These are phyloP conservation scores for Morone saxatilis DNA, from an alignment of 2,113 vertebrate genomes.

Conservation along the genomic window DNA sequence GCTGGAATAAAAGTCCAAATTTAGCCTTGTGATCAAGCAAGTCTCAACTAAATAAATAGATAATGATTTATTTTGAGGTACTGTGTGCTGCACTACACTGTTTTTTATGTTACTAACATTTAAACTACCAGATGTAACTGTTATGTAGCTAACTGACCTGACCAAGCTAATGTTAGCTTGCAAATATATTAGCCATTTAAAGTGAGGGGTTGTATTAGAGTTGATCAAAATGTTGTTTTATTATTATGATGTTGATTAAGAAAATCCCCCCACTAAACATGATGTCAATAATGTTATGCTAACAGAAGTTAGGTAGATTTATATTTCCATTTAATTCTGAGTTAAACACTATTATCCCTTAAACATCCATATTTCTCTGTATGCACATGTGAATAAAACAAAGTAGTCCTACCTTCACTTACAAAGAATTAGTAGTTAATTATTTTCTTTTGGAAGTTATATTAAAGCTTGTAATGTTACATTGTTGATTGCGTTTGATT, in stretches of 20 bases:
- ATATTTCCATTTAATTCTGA: too few relatives aligned
- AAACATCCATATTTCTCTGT: background rate
- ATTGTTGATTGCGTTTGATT: too few relatives aligned
- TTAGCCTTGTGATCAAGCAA: too few relatives aligned
- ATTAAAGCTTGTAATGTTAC: background rate
- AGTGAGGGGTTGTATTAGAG: background rate
- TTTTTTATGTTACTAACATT: background rate
- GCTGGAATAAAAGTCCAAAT: background rate
- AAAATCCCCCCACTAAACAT: too few relatives aligned
- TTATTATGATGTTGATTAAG: too few relatives aligned
- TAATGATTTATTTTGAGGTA: too few relatives aligned
- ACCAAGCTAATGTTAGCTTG: background rate
- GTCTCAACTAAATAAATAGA: too few relatives aligned
- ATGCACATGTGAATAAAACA: background rate
- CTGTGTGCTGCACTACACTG: background rate
- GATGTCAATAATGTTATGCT: too few relatives aligned
- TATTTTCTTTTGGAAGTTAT: background rate
- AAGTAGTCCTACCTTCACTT: background rate
- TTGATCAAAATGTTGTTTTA: too few relatives aligned
- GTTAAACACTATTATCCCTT: background rate
- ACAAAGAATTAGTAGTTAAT: background rate
- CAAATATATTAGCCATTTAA: background rate
- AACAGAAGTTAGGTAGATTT: too few relatives aligned
- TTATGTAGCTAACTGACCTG: background rate
- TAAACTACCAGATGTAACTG: background rate